phyloP scores from a whole-genome alignment of 2,888 invertebrate genomes.

The Abscondita cerata region DNA sequence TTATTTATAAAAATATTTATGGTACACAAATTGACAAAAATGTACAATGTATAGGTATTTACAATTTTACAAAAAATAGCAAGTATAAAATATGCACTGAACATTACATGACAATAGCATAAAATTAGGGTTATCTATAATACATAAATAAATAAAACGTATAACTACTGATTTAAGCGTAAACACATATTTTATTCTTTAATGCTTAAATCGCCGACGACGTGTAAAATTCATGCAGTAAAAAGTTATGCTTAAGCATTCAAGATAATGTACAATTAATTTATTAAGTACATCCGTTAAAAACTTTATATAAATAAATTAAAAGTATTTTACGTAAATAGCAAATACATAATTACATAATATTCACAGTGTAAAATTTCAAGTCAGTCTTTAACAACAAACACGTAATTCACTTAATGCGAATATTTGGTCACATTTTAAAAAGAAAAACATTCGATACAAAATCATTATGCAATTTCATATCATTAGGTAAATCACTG shows the following conservation, averaged over 20 bases:
- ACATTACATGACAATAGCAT: constrained; percentile 12
- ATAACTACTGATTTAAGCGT: constrained; percentile 1
- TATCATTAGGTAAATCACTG: background rate
- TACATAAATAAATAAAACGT: constrained; percentile 12
- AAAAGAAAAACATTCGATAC: constrained; percentile 1
- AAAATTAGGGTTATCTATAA: background rate
- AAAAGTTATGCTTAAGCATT: constrained; percentile 10
- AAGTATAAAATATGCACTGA: constrained; percentile 2
- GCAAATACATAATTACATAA: constrained; percentile 18
- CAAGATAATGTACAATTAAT: constrained; percentile 3
- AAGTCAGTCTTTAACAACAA: constrained; percentile 29
- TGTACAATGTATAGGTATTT: constrained; percentile 19
- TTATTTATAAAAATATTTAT: constrained; percentile 19
- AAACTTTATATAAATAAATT: constrained; percentile 49
- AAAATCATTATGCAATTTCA: background rate
- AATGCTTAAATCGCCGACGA: background rate
- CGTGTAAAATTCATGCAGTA: constrained; percentile 7
- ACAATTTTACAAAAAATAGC: constrained; percentile 15
- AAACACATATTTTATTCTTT: constrained; percentile 2
- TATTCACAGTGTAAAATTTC: constrained; percentile 19
- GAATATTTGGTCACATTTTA: constrained; percentile 6
- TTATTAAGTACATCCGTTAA: background rate
- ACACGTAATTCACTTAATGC: constrained; percentile 8
- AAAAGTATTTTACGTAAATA: background rate
- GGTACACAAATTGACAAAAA: constrained; percentile 16